Percentiles rank a stretch among this genome's conserved stretches.
Evolutionary conservation across 2,113 vertebrate species (phyloP).

Genomic region (Ahaetulla prasina): DNA sequence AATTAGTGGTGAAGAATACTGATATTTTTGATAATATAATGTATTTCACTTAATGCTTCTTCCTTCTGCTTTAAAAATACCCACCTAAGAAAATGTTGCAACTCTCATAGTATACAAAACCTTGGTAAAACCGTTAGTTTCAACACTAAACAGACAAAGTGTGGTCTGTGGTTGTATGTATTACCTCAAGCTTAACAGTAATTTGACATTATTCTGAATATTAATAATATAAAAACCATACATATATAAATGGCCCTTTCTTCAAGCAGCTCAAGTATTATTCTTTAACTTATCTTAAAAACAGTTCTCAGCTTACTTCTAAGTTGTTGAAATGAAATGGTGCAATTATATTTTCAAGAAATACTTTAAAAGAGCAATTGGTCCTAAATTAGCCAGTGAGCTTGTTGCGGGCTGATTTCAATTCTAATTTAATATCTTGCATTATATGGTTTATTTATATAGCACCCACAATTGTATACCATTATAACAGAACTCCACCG

Average conservation of each 20-base stretch:
- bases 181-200: not conserved
- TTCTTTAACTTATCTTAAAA: not conserved
- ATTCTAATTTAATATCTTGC: not conserved
- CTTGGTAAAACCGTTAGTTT: not conserved
- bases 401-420: not conserved
- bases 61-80: not conserved
- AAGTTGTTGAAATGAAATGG: not conserved
- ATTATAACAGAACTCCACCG: not conserved
- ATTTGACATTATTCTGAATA: not conserved
- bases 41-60: not conserved
- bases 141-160: constrained; percentile 7
- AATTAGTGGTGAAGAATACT: not conserved
- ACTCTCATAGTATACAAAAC: not conserved
- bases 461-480: not conserved
- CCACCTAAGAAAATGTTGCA: not conserved
- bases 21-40: not conserved
- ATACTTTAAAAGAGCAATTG: not conserved
- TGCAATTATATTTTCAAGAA: not conserved
- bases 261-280: not conserved
- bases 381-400: not conserved
- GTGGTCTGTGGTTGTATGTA: not conserved
- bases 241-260: not conserved
- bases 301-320: not conserved
- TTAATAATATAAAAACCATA: not conserved
- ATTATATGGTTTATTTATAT: not conserved